Base-by-base conservation (phyloP, 2,888 invertebrate genomes). In the Osedax fenrisi region DNA sequence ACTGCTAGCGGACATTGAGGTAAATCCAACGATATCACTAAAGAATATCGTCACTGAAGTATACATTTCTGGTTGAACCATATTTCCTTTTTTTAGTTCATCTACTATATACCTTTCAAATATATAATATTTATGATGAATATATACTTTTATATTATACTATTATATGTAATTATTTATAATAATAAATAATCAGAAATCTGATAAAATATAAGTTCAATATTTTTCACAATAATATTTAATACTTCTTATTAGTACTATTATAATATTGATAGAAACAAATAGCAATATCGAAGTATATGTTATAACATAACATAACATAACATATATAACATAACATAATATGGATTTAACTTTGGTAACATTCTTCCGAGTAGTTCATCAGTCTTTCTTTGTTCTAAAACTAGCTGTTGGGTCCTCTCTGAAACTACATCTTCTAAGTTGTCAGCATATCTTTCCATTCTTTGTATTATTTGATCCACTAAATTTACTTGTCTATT, bases 381-480 rank as follows among this genome's bases (percentile, higher is more conserved):
- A 83, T 96, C 95, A 81, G 94, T 95, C 86, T 94, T 95, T 80
- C 92, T 89, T 86, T 97, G 96, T 85, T 96, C 95, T 81, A 94
- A 94, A 81, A 94, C 88, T 84, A 95, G 94, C 85, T 94, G 94
- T 77, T 92, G 90, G 0, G 96, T 97, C 79, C 95, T 87, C 84
- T 95, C 94, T 81, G 93, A 92, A 27, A 96, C 96, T 78, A 94
- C 87, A 71, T 90, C 89, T 86, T 96, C 96, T 85, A 96, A 88
- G 85, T 96, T 95, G 86, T 64, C 72, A 26, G 96, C 94, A 82
- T 97, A 96, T 84, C 93, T 92, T 84, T 96, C 95, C 95, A 96
- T 95, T 79, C 94, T 91, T 77, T 92, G 91, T 26, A 87, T 81
- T 79, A 96, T 88, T 86, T 95, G 94, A 86, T 96, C 95, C 21